Evolutionary conservation across 2,113 vertebrate genomes (phyloP).

Genomic region (Carassius gibelio): DNA sequence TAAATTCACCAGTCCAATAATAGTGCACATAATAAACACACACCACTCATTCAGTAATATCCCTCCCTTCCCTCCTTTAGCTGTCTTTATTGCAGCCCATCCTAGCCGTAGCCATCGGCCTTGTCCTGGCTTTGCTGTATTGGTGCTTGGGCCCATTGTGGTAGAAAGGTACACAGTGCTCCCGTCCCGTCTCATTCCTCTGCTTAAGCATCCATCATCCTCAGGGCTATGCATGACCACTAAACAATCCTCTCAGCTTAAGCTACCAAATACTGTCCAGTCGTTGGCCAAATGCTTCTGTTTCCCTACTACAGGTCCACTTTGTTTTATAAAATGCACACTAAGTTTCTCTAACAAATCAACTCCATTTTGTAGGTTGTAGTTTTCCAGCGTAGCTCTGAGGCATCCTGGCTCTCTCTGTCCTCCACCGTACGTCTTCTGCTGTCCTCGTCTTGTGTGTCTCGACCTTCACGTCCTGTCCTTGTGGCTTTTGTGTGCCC

Average conservation of each 20-base stretch:
- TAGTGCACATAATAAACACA: conserved; percentile 62
- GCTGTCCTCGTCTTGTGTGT: conserved; percentile 1
- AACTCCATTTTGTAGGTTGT: conserved; percentile 31
- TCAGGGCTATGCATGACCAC: conserved; percentile 41
- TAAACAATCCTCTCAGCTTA: conserved; percentile 32
- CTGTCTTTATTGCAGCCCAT: conserved; percentile 96
- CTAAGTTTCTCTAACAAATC: conserved; percentile 24
- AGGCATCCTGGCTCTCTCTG: conserved; percentile 42
- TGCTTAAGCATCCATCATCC: conserved; percentile 37
- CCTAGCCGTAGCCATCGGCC: conserved; percentile 98
- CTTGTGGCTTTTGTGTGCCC: not conserved
- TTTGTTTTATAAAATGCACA: conserved; percentile 14
- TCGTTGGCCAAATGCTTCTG: conserved; percentile 22
- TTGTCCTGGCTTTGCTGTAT: conserved; percentile 99
- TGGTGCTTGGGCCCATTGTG: conserved; percentile 99
- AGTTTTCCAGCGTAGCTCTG: conserved; percentile 28
- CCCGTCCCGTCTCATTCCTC: conserved; percentile 68
- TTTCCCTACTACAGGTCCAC: conserved; percentile 13
- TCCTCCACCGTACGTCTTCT: not conserved
- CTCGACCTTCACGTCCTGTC: not conserved
- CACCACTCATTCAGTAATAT: conserved; percentile 77
- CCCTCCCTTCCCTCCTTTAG: conserved; percentile 99
- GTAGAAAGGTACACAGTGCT: conserved; percentile 98
- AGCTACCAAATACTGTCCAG: conserved; percentile 11
- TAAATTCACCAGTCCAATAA: conserved; percentile 51